A percentile compares a stretch with the other conserved stretches of the same genome.
Conservation (phyloP, 2,797 vertebrate genomes). For the Hybognathus amarus region DNA sequence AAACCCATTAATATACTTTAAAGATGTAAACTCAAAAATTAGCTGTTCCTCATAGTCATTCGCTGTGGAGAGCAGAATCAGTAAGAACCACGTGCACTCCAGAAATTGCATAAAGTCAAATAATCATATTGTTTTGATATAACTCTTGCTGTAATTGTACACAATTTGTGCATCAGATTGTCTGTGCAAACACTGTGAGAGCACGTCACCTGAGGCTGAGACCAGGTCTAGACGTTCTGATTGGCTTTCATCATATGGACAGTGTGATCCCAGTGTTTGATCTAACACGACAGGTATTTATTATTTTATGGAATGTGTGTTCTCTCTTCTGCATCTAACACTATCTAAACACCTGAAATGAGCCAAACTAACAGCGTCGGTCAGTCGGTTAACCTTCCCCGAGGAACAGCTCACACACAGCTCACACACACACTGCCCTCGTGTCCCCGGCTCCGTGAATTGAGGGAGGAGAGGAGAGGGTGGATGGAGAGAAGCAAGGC, state of each 20-base stretch:
- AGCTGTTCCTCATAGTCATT: neutral
- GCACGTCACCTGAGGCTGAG: neutral
- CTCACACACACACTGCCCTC: constrained; percentile 28
- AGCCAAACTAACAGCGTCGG: constrained; percentile 39
- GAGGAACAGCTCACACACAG: constrained; percentile 20
- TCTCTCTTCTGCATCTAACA: neutral
- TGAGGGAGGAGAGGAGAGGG: constrained; percentile 8
- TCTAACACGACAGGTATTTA: neutral
- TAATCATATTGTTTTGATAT: neutral
- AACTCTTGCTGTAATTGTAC: neutral
- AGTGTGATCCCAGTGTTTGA: neutral
- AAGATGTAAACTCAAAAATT: neutral
- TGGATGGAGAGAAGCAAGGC: neutral
- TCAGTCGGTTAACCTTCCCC: constrained; percentile 30
- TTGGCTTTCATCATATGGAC: neutral
- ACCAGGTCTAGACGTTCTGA: neutral
- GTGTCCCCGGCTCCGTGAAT: constrained; percentile 26
- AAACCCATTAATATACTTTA: neutral
- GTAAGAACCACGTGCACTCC: neutral
- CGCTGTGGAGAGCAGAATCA: neutral
- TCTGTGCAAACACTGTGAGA: too few species aligned
- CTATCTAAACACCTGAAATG: constrained; percentile 45
- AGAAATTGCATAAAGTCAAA: neutral
- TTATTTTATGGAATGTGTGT: neutral
- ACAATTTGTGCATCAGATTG: constrained; percentile 2